Evolutionary conservation across 1,140 invertebrate genomes (phyloP).

Genomic region (Temnothorax longispinosus): DNA sequence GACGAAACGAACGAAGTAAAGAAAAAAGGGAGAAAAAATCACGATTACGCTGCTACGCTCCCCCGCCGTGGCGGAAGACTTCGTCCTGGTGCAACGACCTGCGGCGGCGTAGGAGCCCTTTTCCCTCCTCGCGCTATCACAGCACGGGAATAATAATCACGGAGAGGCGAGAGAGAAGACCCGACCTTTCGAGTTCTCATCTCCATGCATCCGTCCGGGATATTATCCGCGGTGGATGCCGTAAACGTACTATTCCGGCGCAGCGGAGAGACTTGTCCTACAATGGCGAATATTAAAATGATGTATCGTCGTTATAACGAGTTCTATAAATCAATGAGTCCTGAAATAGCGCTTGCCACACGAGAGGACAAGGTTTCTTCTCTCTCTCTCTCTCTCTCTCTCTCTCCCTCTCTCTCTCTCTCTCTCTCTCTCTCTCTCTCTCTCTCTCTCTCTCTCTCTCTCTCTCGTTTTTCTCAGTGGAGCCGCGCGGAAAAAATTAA

Average conservation of each 20-base stretch:
- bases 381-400: too few relatives aligned
- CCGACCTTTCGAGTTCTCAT: conserved; percentile 60
- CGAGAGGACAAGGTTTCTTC: not conserved
- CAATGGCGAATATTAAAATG: conserved; percentile 45
- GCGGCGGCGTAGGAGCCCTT: conserved; percentile 63
- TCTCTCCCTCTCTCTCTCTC: too few relatives aligned
- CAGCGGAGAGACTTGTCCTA: conserved; percentile 39
- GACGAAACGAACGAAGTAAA: not conserved
- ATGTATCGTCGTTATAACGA: conserved; percentile 49
- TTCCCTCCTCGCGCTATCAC: conserved; percentile 65
- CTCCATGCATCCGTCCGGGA: conserved; percentile 38
- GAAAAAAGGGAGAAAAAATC: conserved; percentile 74
- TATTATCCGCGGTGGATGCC: conserved; percentile 45
- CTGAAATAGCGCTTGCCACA: not conserved
- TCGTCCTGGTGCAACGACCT: conserved; percentile 74
- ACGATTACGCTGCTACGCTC: conserved; percentile 76
- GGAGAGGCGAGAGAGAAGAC: conserved; percentile 39
- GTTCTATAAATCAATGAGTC: conserved; percentile 47
- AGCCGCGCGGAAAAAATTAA: not conserved
- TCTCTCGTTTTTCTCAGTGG: too few relatives aligned
- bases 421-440: too few relatives aligned
- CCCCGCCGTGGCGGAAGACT: conserved; percentile 61
- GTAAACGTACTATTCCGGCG: conserved; percentile 35
- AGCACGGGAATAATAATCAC: conserved; percentile 68
- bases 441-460: too few relatives aligned